Conservation (phyloP, 92 coral and sea anemone genomes). For the Parazoanthus atlanticus region DNA sequence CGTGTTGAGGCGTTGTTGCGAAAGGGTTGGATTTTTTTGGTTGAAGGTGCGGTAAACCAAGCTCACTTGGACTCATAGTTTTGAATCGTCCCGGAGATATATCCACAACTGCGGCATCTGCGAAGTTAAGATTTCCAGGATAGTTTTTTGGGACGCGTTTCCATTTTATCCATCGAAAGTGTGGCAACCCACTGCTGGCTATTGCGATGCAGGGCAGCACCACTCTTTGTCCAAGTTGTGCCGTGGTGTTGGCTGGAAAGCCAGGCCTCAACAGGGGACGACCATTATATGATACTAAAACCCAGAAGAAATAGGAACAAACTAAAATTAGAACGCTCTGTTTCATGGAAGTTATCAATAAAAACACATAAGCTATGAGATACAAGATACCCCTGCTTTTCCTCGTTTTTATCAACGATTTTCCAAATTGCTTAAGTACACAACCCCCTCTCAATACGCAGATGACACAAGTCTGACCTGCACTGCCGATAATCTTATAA, state of each 20-base stretch:
- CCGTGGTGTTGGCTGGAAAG: constrained; percentile 41
- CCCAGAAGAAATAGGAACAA: background rate
- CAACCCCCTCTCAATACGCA: constrained; percentile 55
- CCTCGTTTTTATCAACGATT: constrained; percentile 44
- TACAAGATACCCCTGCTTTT: constrained; percentile 52
- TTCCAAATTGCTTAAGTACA: constrained; percentile 29
- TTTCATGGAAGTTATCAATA: no score
- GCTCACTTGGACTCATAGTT: background rate
- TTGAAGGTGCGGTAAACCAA: constrained; percentile 1
- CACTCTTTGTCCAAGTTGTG: constrained; percentile 30
- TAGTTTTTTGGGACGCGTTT: constrained; percentile 29
- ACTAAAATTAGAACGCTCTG: no score
- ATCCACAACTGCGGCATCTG: background rate
- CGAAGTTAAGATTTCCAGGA: constrained; percentile 1
- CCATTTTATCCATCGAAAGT: constrained; percentile 52
- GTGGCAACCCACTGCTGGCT: constrained; percentile 21
- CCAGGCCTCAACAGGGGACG: constrained; percentile 31
- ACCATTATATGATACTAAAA: constrained; percentile 12
- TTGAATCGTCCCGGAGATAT: constrained; percentile 4
- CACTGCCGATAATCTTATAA: background rate
- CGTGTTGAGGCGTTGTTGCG: background rate
- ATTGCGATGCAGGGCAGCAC: constrained; percentile 36
- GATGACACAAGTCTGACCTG: constrained; percentile 54
- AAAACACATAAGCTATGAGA: no score
- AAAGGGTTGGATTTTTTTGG: background rate